phyloP scores from a whole-genome alignment of 2,113 vertebrate genomes.

The Nematolebias whitei region DNA sequence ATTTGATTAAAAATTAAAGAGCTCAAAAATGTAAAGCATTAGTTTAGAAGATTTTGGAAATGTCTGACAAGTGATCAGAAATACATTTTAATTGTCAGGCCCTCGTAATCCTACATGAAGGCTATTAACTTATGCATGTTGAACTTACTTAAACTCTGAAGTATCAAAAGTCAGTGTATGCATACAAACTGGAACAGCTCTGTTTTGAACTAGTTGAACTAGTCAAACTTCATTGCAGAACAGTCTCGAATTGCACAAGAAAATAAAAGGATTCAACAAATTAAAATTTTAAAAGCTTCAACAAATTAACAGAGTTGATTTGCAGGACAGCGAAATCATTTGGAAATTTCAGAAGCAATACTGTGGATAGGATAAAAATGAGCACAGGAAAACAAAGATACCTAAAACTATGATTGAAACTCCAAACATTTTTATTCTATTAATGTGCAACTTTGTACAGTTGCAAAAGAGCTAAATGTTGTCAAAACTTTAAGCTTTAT shows the following conservation, averaged over 20 bases:
- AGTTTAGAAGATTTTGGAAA: constrained; percentile 68
- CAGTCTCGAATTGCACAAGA: no score
- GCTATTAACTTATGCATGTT: constrained; percentile 60
- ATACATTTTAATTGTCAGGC: constrained; percentile 76
- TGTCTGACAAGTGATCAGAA: constrained; percentile 72
- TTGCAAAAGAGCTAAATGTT: not conserved
- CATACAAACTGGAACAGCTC: constrained; percentile 24
- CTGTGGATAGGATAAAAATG: not conserved
- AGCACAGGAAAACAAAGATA: not conserved
- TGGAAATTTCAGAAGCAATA: constrained; percentile 5
- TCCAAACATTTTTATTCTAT: constrained; percentile 2
- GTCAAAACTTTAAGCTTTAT: not conserved
- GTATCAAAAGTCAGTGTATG: constrained; percentile 45
- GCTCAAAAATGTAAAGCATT: constrained; percentile 63
- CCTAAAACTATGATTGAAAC: not conserved
- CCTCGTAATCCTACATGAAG: constrained; percentile 73
- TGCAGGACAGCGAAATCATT: no score
- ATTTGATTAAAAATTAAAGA: constrained; percentile 29
- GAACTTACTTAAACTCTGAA: constrained; percentile 55
- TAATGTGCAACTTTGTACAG: not conserved
- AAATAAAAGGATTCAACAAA: no score
- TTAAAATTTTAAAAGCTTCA: no score
- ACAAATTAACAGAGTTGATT: no score
- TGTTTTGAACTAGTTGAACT: constrained; percentile 17
- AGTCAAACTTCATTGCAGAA: not conserved